phyloP scores from a whole-genome alignment of 2,797 vertebrate species.

The Poeciliopsis infans region DNA sequence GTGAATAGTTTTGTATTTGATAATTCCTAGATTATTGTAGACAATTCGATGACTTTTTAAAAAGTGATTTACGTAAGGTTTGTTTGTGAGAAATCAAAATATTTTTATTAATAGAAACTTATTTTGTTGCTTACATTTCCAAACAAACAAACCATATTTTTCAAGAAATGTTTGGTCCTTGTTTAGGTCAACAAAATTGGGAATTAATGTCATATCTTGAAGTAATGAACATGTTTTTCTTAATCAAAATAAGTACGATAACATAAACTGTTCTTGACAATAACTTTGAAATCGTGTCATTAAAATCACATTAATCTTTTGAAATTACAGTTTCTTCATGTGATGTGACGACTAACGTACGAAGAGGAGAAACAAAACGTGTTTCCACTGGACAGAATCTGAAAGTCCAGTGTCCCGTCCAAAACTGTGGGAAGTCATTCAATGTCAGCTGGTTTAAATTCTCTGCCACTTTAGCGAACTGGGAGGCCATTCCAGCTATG shows the following conservation, averaged over 20 bases:
- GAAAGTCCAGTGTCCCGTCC: constrained; percentile 50
- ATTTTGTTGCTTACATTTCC: neutral
- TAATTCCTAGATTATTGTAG: neutral
- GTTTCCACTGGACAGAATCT: neutral
- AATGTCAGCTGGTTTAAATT: constrained; percentile 62
- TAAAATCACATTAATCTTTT: neutral
- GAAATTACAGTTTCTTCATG: constrained; percentile 47
- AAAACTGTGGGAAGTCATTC: constrained; percentile 38
- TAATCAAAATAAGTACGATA: too few species aligned
- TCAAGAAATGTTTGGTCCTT: neutral
- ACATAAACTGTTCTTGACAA: too few species aligned
- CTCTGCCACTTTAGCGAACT: accelerated
- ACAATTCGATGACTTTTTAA: too few species aligned
- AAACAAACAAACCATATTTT: neutral
- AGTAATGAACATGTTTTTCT: neutral
- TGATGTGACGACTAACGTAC: constrained; percentile 1
- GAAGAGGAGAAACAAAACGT: neutral
- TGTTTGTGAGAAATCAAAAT: neutral
- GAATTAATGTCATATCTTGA: neutral
- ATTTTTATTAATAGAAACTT: neutral
- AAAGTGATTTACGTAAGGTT: neutral
- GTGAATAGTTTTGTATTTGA: neutral
- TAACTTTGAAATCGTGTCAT: neutral
- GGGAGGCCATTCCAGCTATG: neutral
- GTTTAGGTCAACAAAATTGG: neutral